phyloP scores from a whole-genome alignment of 2,797 vertebrate species.

The Chloroceryle amazona region DNA sequence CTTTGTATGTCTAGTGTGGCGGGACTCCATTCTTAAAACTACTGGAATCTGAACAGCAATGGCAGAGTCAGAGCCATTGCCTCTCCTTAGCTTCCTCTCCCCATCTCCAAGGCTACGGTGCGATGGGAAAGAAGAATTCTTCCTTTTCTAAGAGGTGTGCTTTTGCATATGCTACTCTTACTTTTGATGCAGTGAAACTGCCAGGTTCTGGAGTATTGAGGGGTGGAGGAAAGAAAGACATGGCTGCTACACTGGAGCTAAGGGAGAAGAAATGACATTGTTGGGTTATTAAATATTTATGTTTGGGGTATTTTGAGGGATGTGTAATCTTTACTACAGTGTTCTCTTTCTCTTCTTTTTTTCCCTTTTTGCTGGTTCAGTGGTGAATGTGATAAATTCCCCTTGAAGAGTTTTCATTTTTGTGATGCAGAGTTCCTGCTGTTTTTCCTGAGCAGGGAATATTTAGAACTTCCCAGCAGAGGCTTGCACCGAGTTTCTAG shows the following conservation, averaged over 20 bases:
- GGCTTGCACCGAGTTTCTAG: neutral
- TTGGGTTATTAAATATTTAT: neutral
- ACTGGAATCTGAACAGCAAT: neutral
- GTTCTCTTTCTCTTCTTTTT: neutral
- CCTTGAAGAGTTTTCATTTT: neutral
- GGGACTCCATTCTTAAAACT: neutral
- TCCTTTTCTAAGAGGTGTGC: neutral
- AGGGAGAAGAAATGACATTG: neutral
- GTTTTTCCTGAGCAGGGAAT: neutral
- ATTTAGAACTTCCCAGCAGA: neutral
- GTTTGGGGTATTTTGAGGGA: neutral
- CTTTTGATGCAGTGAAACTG: neutral
- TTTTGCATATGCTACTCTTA: neutral
- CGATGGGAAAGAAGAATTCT: neutral
- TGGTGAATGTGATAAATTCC: neutral
- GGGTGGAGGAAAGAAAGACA: neutral
- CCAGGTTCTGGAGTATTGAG: neutral
- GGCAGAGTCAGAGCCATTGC: neutral
- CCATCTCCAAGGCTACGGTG: neutral
- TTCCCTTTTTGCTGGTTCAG: neutral
- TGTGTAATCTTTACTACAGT: neutral
- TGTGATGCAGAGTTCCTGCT: neutral
- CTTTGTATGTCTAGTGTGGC: neutral
- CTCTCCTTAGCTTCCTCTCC: neutral
- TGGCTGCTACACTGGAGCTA: neutral